These are phyloP conservation scores for Acleris emargana DNA, from an alignment of 2,888 invertebrate species.

Conservation along the genomic window DNA sequence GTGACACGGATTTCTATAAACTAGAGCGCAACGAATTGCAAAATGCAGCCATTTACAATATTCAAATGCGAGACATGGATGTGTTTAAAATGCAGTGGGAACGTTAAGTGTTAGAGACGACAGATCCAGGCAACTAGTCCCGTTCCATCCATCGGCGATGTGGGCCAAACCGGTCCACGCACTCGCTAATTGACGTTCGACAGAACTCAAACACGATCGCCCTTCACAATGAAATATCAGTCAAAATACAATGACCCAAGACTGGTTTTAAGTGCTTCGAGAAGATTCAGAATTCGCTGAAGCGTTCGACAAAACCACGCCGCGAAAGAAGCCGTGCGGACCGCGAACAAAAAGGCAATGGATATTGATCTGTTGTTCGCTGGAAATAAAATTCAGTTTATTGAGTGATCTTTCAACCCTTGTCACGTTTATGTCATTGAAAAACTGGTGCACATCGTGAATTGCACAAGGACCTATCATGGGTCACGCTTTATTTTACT, in stretches of 20 bases:
- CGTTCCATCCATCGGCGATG: constrained; percentile 61
- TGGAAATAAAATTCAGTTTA: constrained; percentile 78
- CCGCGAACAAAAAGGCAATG: constrained; percentile 58
- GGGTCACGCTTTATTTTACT: constrained; percentile 47
- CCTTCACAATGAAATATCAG: constrained; percentile 48
- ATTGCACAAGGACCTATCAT: constrained; percentile 60
- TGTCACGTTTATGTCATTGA: constrained; percentile 75
- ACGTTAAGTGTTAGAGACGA: constrained; percentile 52
- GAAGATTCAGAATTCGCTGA: constrained; percentile 59
- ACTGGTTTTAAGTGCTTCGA: constrained; percentile 46
- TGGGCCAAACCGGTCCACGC: constrained; percentile 67
- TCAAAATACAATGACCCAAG: constrained; percentile 51
- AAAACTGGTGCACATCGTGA: constrained; percentile 59
- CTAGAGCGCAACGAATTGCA: constrained; percentile 25
- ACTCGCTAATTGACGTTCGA: constrained; percentile 75
- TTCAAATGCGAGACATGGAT: constrained; percentile 43
- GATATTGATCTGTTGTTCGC: constrained; percentile 74
- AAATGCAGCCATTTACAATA: constrained; percentile 26
- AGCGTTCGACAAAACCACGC: constrained; percentile 58
- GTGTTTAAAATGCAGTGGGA: constrained; percentile 48
- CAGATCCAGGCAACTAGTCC: constrained; percentile 52
- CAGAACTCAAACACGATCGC: constrained; percentile 52
- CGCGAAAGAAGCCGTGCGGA: constrained; percentile 63
- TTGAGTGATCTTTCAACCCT: constrained; percentile 70
- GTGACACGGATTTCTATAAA: constrained; percentile 10